Base-by-base conservation (phyloP, 2,113 vertebrate species). In the Corythornis vintsioides region DNA sequence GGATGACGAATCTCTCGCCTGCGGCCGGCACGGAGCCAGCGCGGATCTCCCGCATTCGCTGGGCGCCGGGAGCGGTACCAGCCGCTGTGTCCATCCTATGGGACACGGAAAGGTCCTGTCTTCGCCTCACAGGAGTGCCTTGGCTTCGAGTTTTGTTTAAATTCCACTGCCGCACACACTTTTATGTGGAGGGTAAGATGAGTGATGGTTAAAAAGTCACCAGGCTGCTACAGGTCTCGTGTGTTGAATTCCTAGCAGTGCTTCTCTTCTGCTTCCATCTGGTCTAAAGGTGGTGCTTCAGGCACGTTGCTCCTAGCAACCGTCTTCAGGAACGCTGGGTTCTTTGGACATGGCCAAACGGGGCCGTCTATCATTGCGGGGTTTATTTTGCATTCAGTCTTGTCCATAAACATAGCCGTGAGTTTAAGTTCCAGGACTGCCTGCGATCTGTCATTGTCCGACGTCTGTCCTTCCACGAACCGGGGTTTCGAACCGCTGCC, bases 241-340 rank as follows among this genome's bases (percentile, higher is more conserved):
- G 69, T 76, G 60, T 24, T 78, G 94, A 85, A 94, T 97, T 96
- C 76, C 52, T 90, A 75, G 72, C 72, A 86, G 77, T n/a, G 88
- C 48, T 81, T 92, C 42, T 96, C 93, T 88, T 70, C 85, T 91
- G 48, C 66, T 94, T 96, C 92, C 83, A 91, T 94, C 69, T 97
- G 94, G 94, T 95, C 91, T 95, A 95, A 95, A 97, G 97, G 95
- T 97, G 95, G 92, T 97, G 95, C 95, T 97, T 97, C 93, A 96
- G 81, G 84, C 77, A 97, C 64, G 98, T 98, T 98, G 98, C 98
- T 97, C 97, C 92, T 98, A 97, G 98, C 98, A 98, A 98, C 98
- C 96, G 43, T 97, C 96, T 92, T 96, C 93, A 96, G 95, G 94
- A 98, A 98, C 97, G 96, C 96, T 89, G 95, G 73, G 93, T 96